These are phyloP conservation scores for Semicossyphus pulcher DNA, from an alignment of 2,113 vertebrate species.

Conservation along the genomic window DNA sequence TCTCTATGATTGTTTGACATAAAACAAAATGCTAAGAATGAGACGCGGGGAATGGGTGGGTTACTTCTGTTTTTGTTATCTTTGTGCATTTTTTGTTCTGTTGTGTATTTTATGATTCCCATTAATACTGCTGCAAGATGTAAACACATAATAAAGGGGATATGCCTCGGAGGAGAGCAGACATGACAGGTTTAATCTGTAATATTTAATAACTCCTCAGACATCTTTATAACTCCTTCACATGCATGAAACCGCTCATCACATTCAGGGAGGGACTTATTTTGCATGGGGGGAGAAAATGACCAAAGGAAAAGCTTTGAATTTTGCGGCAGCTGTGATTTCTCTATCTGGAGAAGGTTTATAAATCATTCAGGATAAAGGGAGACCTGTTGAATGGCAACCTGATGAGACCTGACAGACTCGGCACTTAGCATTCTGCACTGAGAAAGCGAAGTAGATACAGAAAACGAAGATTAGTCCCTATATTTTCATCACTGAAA, in stretches of 20 bases:
- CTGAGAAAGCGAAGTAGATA: slow-evolving; percentile 5
- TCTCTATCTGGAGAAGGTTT: slow-evolving; percentile 22
- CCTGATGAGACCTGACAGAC: slow-evolving; percentile 56
- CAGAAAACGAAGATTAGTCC: slow-evolving; percentile 36
- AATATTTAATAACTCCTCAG: slow-evolving; percentile 29
- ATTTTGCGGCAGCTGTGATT: background rate
- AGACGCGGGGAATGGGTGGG: too few relatives aligned
- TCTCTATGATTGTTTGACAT: too few relatives aligned
- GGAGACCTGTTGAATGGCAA: slow-evolving; percentile 49
- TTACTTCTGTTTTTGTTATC: too few relatives aligned
- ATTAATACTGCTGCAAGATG: too few relatives aligned
- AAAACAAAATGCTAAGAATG: too few relatives aligned
- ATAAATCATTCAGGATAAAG: slow-evolving; percentile 67
- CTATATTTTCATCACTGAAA: slow-evolving; percentile 21
- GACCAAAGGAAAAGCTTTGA: slow-evolving; percentile 28
- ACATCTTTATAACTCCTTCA: slow-evolving; percentile 20
- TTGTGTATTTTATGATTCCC: too few relatives aligned
- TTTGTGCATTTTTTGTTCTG: too few relatives aligned
- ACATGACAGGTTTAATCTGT: slow-evolving; percentile 5
- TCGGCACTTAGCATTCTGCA: slow-evolving; percentile 37
- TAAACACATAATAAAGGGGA: too few relatives aligned
- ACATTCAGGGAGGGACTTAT: background rate
- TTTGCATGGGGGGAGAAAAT: slow-evolving; percentile 5
- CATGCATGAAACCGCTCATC: background rate
- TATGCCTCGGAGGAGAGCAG: too few relatives aligned